Conservation (phyloP, 1,140 invertebrate genomes). For the Drosophila sulfurigaster region DNA sequence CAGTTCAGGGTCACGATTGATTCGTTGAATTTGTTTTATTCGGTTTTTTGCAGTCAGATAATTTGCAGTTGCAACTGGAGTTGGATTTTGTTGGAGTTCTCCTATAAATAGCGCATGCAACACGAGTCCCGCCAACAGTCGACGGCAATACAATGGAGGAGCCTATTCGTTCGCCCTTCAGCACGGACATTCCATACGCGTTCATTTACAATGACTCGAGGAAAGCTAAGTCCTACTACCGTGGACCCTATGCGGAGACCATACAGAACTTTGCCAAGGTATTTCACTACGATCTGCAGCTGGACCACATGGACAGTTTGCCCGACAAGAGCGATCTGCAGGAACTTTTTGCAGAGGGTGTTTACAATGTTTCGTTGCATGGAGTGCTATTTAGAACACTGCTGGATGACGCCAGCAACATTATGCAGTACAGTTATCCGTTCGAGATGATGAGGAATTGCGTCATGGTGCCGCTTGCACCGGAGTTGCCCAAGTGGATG, state of each 20-base stretch:
- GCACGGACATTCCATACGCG: constrained; percentile 63
- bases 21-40: constrained; percentile 33
- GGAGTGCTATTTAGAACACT: constrained; percentile 41
- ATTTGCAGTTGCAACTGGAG: constrained; percentile 16
- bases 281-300: constrained; percentile 46
- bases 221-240: constrained; percentile 5
- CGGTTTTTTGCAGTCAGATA: constrained; percentile 56
- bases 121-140: constrained; percentile 43
- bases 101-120: constrained; percentile 51
- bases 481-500: constrained; percentile 77
- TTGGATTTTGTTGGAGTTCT: background rate
- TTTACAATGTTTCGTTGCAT: constrained; percentile 64
- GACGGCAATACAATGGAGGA: constrained; percentile 34
- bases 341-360: constrained; percentile 33
- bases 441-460: constrained; percentile 64
- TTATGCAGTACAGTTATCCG: constrained; percentile 62
- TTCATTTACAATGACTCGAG: constrained; percentile 49
- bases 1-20: constrained; percentile 39
- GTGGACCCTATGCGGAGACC: constrained; percentile 59
- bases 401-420: background rate
- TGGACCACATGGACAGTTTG: constrained; percentile 49
- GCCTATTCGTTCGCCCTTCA: constrained; percentile 60
- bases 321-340: constrained; percentile 53
- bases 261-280: constrained; percentile 55
- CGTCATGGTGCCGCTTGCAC: constrained; percentile 76